These are phyloP conservation scores for Nephrotoma flavescens DNA, from an alignment of 2,888 invertebrate genomes.

Conservation along the genomic window DNA sequence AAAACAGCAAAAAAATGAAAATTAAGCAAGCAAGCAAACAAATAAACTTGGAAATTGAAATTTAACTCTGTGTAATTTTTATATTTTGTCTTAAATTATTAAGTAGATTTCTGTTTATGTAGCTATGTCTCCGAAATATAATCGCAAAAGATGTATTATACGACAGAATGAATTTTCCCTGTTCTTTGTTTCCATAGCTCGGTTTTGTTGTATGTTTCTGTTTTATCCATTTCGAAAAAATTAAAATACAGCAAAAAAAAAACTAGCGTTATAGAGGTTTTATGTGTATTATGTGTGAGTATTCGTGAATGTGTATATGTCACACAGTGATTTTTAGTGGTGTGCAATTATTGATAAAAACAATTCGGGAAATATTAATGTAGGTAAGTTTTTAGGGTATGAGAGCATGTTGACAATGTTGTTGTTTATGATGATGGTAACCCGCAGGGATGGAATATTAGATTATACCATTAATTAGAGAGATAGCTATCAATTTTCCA, in stretches of 20 bases:
- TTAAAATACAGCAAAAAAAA: background rate
- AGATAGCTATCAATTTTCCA: background rate
- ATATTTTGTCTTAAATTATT: background rate
- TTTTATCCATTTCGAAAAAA: background rate
- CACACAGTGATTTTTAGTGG: background rate
- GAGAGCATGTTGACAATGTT: background rate
- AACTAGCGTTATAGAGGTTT: background rate
- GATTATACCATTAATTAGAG: background rate
- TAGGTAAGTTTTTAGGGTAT: background rate
- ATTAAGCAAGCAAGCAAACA: background rate
- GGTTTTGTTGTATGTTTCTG: background rate
- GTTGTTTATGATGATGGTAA: background rate
- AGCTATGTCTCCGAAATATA: background rate
- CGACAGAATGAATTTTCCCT: background rate
- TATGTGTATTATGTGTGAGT: background rate
- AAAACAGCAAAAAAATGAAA: background rate
- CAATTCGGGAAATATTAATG: background rate
- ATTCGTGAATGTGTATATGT: background rate
- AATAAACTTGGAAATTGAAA: background rate
- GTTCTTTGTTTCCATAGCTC: background rate
- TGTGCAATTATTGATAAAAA: background rate
- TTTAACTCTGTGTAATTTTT: background rate
- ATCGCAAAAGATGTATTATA: background rate
- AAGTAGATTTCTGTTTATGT: background rate
- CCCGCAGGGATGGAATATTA: background rate